Evolutionary conservation across 2,113 vertebrate species (phyloP), one percentile per base, ranked within the genome.

Genomic region (Trochalopteron elliotii): DNA sequence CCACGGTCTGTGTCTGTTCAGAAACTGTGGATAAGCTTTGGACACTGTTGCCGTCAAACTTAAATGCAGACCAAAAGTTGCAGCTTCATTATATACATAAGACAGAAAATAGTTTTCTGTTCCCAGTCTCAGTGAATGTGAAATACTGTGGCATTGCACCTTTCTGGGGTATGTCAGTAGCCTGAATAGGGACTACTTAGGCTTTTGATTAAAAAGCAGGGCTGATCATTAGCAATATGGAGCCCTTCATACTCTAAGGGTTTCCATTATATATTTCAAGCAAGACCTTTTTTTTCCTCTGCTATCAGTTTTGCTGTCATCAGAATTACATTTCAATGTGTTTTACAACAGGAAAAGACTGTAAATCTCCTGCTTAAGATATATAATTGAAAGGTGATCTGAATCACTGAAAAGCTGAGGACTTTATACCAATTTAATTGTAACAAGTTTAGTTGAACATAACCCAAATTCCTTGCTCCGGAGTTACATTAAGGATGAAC

Each of bases 381-480:
- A 35, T 3, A 18, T 57, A 45, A 77, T 30, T 55, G 68, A 44
- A 77, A 78, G 52, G 39, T 47, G 47, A 55, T 67, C 42, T 33
- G 39, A 78, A 47, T 63, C 44, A n/a, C 47, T 59, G 52, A 86
- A 78, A 81, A 83, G 15, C 68, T 63, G 33, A 63, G 19, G 68
- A 89, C 33, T 90, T 86, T 31, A 47, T 59, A 52, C 42, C 39
- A 81, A 57, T 77, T 83, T 74, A 63, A 74, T 59, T 31, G 27
- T 80, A 90, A 47, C 55, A 70, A 82, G 42, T 93, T 82, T 49
- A 59, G 30, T 44, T 86, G 80, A 92, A 93, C 52, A 74, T 72
- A 81, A 92, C 67, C 80, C 64, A 63, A 86, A 93, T 81, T 93
- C 78, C 68, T 89, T 86, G 63, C 47, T 97, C 63, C 77, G 33